Conservation (phyloP, 2,888 invertebrate species). For the Asteroscopus sphinx region DNA sequence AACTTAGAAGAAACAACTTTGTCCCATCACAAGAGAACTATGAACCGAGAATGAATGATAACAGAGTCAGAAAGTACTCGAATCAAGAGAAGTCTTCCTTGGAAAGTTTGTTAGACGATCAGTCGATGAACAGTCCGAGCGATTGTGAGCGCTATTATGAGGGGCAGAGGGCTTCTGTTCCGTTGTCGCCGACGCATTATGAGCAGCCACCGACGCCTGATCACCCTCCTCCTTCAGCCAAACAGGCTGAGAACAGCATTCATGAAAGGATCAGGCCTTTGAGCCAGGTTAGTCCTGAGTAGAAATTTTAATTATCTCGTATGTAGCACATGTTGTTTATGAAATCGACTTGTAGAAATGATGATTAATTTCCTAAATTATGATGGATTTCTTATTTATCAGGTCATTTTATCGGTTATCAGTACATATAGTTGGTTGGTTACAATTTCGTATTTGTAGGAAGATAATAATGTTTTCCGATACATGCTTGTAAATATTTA, state of each 20-base stretch:
- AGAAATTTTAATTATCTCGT: constrained; percentile 37
- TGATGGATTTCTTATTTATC: constrained; percentile 6
- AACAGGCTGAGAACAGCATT: constrained; percentile 96
- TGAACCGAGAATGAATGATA: constrained; percentile 86
- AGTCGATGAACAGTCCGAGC: constrained; percentile 87
- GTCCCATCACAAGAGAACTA: constrained; percentile 91
- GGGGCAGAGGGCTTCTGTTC: constrained; percentile 87
- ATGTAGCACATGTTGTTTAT: constrained; percentile 28
- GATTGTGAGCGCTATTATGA: constrained; percentile 84
- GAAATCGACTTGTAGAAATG: constrained; percentile 31
- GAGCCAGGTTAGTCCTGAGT: constrained; percentile 94
- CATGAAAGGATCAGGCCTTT: constrained; percentile 96
- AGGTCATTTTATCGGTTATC: constrained; percentile 14
- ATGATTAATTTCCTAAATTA: constrained; percentile 9
- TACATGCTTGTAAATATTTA: too few species aligned
- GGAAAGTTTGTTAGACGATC: constrained; percentile 91
- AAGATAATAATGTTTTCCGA: neutral
- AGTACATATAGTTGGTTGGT: too few species aligned
- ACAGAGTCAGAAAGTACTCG: constrained; percentile 84
- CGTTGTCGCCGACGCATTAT: constrained; percentile 96
- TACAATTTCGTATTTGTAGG: too few species aligned
- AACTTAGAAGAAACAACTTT: constrained; percentile 90
- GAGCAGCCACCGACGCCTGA: constrained; percentile 98
- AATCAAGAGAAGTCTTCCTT: constrained; percentile 89
- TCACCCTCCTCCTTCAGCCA: constrained; percentile 97